Evolutionary conservation across 2,888 invertebrate genomes (phyloP), one percentile per base, ranked within the genome.

Genomic region (Sphaerophoria taeniata): DNA sequence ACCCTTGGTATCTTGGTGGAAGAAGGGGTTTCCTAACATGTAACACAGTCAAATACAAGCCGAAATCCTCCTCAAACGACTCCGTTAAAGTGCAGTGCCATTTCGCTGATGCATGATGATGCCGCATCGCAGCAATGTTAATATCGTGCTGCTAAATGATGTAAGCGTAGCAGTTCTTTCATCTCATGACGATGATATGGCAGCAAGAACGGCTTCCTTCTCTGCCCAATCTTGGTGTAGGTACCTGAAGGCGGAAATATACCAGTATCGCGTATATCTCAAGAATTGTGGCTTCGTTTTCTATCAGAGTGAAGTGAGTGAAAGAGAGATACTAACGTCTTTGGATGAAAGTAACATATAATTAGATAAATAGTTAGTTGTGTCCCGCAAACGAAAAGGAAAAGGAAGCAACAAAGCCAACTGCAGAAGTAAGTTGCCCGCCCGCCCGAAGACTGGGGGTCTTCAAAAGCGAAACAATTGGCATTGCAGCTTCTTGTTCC

Each of bases 91-190:
- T 80, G 84, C 84, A 85, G 80, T 85, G 84, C 84, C 84, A 85
- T 85, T 76, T 76, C 72, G 80, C 81, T 85, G 85, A 81, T 81
- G 85, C 85, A 85, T 85, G 85, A 81, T 85, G 85, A 85, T 85
- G 85, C 73, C 85, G 81, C 81, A 81, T 85, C 70, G 47, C 14
- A 65, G 76, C 47, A 85, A 81, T 81, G 76, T 85, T 85, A 85
- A 85, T 85, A 85, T 81, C 85, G 85, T 85, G 85, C 85, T 85
- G 85, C 85, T 85, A 85, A 85, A 85, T 85, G 85, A 85, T 85
- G 85, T 85, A 85, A 85, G 76, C 85, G 85, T 85, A 85, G 85
- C 81, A 85, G 76, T 85, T 73, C 81, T 81, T 85, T 70, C 85
- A 85, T 85, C 85, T 85, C 73, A 61, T 53, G 24, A 24, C 34